Conservation (phyloP, 2,888 invertebrate species). For the Sisyra terminalis region DNA sequence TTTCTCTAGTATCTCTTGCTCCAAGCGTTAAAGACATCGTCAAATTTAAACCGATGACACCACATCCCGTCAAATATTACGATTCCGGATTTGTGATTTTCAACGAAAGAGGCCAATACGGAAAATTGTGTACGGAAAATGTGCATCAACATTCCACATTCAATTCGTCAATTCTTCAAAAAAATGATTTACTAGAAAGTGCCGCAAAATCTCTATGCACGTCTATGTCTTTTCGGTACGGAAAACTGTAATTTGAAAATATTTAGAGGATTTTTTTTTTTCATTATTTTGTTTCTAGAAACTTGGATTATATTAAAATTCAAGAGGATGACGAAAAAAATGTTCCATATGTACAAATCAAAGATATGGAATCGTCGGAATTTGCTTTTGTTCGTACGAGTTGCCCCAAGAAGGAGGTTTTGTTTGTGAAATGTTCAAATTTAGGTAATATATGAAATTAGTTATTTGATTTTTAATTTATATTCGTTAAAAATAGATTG, state of each 20-base stretch:
- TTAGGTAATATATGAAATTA: constrained; percentile 32
- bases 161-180: constrained; percentile 19
- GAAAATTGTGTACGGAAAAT: constrained; percentile 69
- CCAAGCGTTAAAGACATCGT: constrained; percentile 47
- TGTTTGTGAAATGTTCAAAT: constrained; percentile 63
- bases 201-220: constrained; percentile 65
- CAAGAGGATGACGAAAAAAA: constrained; percentile 39
- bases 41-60: constrained; percentile 45
- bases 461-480: constrained; percentile 1
- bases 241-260: constrained; percentile 10
- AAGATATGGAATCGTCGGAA: constrained; percentile 64
- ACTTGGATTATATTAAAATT: constrained; percentile 50
- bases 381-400: constrained; percentile 64
- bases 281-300: constrained; percentile 28
- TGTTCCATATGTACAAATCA: constrained; percentile 61
- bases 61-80: constrained; percentile 51
- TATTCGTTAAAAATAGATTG: constrained; percentile 23
- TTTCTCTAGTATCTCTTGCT: constrained; percentile 51
- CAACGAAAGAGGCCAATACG: constrained; percentile 64
- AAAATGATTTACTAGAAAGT: constrained; percentile 35
- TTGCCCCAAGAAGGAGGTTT: constrained; percentile 59
- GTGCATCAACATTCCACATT: constrained; percentile 41
- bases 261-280: constrained; percentile 3
- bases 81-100: constrained; percentile 71
- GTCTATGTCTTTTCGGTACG: constrained; percentile 60